Evolutionary conservation across 2,797 vertebrate genomes (phyloP).

Genomic region (Delichon dasypus): DNA sequence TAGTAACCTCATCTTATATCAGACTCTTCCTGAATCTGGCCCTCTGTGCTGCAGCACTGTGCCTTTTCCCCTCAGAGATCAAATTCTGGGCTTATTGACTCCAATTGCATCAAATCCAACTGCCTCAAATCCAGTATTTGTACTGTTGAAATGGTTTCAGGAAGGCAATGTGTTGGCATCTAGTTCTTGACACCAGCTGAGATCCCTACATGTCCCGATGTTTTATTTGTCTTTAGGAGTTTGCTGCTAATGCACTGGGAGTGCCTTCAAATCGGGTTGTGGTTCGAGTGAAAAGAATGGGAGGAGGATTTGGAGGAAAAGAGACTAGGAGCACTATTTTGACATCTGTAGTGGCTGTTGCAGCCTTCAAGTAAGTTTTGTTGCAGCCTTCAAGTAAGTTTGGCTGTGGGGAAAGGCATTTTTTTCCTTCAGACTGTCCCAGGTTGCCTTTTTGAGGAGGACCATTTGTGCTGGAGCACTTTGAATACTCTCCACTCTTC

Average conservation of each 20-base stretch:
- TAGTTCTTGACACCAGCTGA: background rate
- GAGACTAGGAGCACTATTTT: conserved; percentile 84
- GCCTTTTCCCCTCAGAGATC: background rate
- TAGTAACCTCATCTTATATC: background rate
- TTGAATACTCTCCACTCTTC: background rate
- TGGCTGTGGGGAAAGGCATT: background rate
- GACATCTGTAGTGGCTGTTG: conserved; percentile 86
- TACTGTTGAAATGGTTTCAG: background rate
- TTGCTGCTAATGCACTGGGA: conserved; percentile 84
- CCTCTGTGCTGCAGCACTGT: background rate
- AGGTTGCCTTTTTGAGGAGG: background rate
- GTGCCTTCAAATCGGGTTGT: conserved; percentile 85
- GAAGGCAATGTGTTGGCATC: background rate
- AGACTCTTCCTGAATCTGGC: background rate
- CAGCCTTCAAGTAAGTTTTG: conserved; percentile 86
- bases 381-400: conserved; percentile 89
- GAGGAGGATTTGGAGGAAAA: conserved; percentile 96
- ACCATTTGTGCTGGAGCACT: background rate
- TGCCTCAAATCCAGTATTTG: background rate
- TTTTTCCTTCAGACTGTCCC: background rate
- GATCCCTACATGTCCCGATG: background rate
- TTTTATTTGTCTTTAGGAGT: conserved; percentile 34
- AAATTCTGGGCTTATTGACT: background rate
- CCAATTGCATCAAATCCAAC: background rate
- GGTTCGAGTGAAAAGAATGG: conserved; percentile 92